Evolutionary conservation across 2,797 vertebrate species (phyloP).

Genomic region (Chromis chromis): DNA sequence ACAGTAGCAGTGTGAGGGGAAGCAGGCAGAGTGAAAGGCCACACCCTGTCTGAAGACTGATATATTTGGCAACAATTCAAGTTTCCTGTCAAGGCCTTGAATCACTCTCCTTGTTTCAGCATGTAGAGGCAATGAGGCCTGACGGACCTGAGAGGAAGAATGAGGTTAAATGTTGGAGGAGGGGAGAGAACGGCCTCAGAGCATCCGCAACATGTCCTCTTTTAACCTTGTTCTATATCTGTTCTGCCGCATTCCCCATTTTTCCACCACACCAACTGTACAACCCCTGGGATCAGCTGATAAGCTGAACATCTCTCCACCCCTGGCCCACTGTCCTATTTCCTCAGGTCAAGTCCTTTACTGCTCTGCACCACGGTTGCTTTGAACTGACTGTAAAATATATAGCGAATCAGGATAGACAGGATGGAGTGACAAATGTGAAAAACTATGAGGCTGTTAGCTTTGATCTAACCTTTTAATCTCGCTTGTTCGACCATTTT

Average conservation of each 20-base stretch:
- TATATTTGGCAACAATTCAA: constrained; percentile 56
- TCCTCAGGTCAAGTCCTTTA: constrained; percentile 52
- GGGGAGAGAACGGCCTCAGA: constrained; percentile 47
- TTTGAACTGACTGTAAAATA: constrained; percentile 31
- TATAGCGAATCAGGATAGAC: constrained; percentile 9
- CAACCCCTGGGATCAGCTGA: constrained; percentile 63
- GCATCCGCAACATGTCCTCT: constrained; percentile 60
- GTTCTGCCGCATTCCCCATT: constrained; percentile 56
- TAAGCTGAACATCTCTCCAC: constrained; percentile 39
- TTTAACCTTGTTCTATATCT: constrained; percentile 72
- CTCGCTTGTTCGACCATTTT: constrained; percentile 19
- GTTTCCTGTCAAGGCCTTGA: constrained; percentile 46
- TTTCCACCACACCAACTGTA: constrained; percentile 47
- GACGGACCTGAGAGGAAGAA: constrained; percentile 53
- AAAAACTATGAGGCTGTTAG: constrained; percentile 14
- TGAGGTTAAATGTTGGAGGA: constrained; percentile 59
- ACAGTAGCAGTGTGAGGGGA: neutral
- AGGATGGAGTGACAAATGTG: constrained; percentile 7
- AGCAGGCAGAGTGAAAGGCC: constrained; percentile 20
- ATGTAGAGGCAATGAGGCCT: constrained; percentile 20
- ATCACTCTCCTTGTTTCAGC: constrained; percentile 48
- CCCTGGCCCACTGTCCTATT: constrained; percentile 56
- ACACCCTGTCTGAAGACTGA: constrained; percentile 63
- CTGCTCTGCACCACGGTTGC: constrained; percentile 29
- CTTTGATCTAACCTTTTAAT: constrained; percentile 43